Evolutionary conservation across 2,113 vertebrate species (phyloP).

Genomic region (Rousettus leschenaultii): DNA sequence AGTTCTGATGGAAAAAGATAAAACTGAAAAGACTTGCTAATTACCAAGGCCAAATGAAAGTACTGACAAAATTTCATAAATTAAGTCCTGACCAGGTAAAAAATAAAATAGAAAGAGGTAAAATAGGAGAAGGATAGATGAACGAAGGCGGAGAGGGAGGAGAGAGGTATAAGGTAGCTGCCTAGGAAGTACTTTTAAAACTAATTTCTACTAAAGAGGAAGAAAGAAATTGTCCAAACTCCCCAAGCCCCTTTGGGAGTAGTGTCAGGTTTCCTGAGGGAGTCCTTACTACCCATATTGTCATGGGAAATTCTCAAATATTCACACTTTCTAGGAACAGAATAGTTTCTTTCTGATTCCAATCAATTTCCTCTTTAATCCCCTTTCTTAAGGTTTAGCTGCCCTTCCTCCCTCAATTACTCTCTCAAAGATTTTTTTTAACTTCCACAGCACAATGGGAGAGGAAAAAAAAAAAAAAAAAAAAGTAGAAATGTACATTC

Average conservation of each 20-base stretch:
- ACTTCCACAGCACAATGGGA: not conserved
- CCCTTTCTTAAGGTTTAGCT: not conserved
- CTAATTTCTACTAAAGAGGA: conserved; percentile 37
- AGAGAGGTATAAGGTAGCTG: not conserved
- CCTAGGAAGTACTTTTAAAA: not conserved
- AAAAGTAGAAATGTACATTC: not conserved
- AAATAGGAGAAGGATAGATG: not conserved
- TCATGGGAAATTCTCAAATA: conserved; percentile 58
- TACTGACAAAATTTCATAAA: conserved; percentile 27
- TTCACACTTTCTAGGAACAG: conserved; percentile 66
- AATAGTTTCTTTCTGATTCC: not conserved
- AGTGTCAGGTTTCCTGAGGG: conserved; percentile 33
- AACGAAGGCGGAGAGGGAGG: not conserved
- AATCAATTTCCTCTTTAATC: not conserved
- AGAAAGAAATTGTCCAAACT: conserved; percentile 53
- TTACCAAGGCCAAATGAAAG: not conserved
- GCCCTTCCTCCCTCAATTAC: not conserved
- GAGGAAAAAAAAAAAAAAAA: not conserved
- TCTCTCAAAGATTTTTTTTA: not conserved
- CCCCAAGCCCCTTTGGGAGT: not conserved
- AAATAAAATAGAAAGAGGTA: not conserved
- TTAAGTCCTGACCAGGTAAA: not conserved
- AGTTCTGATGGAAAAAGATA: not conserved
- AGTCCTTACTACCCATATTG: not conserved
- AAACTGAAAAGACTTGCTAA: not conserved